These are phyloP conservation scores for Desmodus rotundus DNA, from an alignment of 2,113 vertebrate species.

Conservation along the genomic window DNA sequence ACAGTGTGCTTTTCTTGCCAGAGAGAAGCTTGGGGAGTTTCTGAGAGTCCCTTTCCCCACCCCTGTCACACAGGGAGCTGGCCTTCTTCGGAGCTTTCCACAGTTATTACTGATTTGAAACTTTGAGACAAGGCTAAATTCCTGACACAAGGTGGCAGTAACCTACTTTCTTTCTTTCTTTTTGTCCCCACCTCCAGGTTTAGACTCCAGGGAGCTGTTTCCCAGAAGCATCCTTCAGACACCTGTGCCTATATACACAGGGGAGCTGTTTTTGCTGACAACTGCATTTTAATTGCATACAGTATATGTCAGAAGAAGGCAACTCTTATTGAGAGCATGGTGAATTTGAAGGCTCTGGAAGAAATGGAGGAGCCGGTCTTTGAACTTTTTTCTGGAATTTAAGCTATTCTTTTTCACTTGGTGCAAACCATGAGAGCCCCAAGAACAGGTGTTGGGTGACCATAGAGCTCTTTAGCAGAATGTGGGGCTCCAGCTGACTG, in stretches of 20 bases:
- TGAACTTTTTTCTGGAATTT: background rate
- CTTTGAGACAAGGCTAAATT: background rate
- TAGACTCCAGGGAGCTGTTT: background rate
- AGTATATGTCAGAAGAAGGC: slow-evolving; percentile 64
- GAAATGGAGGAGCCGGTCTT: background rate
- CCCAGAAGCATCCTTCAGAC: background rate
- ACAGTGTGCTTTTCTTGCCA: background rate
- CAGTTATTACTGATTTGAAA: background rate
- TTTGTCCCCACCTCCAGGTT: slow-evolving; percentile 5
- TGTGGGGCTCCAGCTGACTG: background rate
- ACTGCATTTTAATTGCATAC: slow-evolving; percentile 51
- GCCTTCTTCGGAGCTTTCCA: background rate
- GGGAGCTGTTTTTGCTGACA: slow-evolving; percentile 45
- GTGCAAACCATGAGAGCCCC: background rate
- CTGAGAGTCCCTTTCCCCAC: background rate
- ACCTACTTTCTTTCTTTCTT: background rate
- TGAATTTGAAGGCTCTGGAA: background rate
- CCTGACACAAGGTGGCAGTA: background rate
- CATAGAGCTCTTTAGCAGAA: background rate
- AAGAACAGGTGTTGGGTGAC: background rate
- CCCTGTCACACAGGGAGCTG: background rate
- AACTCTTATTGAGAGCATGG: background rate
- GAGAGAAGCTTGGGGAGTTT: background rate
- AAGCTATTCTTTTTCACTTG: background rate
- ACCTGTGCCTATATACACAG: slow-evolving; percentile 58